These are phyloP conservation scores for Melieria picta DNA, from an alignment of 2,888 invertebrate genomes.

Conservation along the genomic window DNA sequence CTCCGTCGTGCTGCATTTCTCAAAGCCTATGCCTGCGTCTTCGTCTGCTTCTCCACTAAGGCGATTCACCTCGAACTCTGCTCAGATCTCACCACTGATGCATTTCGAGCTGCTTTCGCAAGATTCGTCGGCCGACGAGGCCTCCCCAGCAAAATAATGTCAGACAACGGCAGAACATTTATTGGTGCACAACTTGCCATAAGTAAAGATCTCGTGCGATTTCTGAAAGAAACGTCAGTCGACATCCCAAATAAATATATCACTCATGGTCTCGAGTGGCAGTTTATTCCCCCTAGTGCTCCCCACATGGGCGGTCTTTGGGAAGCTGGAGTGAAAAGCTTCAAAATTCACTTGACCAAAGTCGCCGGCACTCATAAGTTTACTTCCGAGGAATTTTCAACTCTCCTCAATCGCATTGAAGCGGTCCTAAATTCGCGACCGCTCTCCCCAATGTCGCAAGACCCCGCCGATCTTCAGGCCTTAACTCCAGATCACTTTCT, in stretches of 20 bases:
- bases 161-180: not conserved
- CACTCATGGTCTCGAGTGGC: not conserved
- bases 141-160: not conserved
- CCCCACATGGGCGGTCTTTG: too few relatives aligned
- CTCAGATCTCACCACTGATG: slow-evolving; percentile 5
- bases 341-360: too few relatives aligned
- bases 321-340: too few relatives aligned
- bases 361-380: too few relatives aligned
- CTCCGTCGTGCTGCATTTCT: not conserved
- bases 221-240: not conserved
- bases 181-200: not conserved
- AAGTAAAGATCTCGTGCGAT: not conserved
- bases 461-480: too few relatives aligned
- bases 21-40: too few relatives aligned
- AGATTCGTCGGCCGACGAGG: slow-evolving; percentile 10
- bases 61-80: not conserved
- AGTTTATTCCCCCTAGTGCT: not conserved
- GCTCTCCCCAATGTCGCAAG: too few relatives aligned
- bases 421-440: too few relatives aligned
- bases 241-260: not conserved
- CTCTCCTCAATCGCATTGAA: too few relatives aligned
- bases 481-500: too few relatives aligned
- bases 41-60: not conserved
- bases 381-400: too few relatives aligned
- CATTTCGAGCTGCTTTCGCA: slow-evolving; percentile 4